Percentiles rank a stretch among this genome's conserved stretches.
Evolutionary conservation across 2,113 vertebrate species (phyloP).

Genomic region (Phoenicopterus ruber): DNA sequence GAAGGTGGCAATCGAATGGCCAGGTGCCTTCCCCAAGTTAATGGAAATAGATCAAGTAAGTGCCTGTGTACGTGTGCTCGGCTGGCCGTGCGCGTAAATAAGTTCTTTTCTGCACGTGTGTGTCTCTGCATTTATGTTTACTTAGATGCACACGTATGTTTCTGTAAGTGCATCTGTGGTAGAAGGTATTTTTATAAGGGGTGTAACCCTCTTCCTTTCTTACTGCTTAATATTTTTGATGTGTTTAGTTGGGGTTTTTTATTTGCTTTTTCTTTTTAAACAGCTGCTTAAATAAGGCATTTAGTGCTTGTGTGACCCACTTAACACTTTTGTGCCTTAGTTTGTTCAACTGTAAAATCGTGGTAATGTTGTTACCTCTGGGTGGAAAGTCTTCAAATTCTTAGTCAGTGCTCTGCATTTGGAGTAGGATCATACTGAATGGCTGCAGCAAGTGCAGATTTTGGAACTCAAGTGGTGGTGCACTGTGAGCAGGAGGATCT

Average conservation of each 20-base stretch:
- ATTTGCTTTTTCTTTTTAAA: background rate
- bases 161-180: background rate
- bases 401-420: background rate
- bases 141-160: background rate
- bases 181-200: background rate
- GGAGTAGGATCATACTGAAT: background rate
- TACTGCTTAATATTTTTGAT: background rate
- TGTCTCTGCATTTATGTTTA: background rate
- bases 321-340: background rate
- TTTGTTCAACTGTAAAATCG: slow-evolving; percentile 1
- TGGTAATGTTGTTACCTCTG: background rate
- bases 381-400: background rate
- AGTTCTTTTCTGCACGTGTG: background rate
- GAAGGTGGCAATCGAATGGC: slow-evolving; percentile 98
- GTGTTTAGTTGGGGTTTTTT: background rate
- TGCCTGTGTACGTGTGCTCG: background rate
- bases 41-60: slow-evolving; percentile 99
- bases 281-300: background rate
- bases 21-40: slow-evolving; percentile 92
- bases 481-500: background rate
- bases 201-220: background rate
- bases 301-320: background rate
- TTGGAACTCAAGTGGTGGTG: background rate
- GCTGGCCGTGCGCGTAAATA: background rate
- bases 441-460: background rate